These are phyloP conservation scores for Perizoma affinitatum DNA, from an alignment of 2,888 invertebrate genomes.

Conservation along the genomic window DNA sequence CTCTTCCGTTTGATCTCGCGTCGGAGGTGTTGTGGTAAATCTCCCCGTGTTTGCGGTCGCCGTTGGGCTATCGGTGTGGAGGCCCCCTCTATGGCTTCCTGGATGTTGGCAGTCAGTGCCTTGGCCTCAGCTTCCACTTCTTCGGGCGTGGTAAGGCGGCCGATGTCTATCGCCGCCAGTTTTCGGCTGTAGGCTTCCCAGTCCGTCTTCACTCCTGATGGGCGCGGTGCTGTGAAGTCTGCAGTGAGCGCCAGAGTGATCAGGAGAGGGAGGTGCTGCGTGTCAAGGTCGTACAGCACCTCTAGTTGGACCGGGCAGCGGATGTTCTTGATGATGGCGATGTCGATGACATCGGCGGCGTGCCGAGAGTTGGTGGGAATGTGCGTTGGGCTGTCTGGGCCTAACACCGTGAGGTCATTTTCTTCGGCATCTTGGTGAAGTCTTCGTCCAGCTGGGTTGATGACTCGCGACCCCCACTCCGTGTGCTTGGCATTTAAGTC, in stretches of 20 bases:
- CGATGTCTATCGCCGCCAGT: neutral
- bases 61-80: neutral
- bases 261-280: constrained; percentile 6
- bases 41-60: neutral
- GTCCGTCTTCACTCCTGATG: neutral
- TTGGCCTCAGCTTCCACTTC: constrained; percentile 7
- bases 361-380: no score
- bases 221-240: neutral
- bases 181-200: neutral
- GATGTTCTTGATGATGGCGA: no score
- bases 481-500: no score
- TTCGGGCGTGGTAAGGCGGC: neutral
- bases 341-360: no score
- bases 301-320: no score
- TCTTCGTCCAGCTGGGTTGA: neutral
- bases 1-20: neutral
- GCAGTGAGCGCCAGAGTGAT: constrained; percentile 10
- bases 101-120: neutral
- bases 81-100: neutral
- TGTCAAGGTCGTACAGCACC: neutral
- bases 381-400: no score
- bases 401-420: no score
- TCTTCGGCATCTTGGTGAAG: no score
- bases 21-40: neutral
- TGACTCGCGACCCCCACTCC: constrained; percentile 2